Evolutionary conservation across 2,888 invertebrate species (phyloP).

Genomic region (Cactoblastis cactorum): DNA sequence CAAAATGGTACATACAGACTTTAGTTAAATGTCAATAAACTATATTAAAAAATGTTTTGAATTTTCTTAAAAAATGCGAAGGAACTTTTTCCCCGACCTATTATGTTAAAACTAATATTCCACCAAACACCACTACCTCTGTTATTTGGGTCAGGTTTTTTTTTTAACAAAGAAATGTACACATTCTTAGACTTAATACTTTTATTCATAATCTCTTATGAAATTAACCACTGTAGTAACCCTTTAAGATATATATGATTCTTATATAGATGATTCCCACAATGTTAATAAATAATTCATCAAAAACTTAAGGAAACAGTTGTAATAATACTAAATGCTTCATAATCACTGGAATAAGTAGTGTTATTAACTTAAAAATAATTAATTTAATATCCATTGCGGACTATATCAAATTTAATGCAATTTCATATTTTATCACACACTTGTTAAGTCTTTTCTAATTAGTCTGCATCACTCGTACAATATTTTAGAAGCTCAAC

Average conservation of each 20-base stretch:
- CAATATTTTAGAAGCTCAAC: slow-evolving; percentile 10
- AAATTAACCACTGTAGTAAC: neutral
- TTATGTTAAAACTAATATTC: no score
- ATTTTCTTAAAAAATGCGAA: no score
- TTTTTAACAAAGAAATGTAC: slow-evolving; percentile 3
- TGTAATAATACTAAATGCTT: slow-evolving; percentile 7
- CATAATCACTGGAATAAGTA: slow-evolving; percentile 5
- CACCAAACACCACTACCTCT: no score
- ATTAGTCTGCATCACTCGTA: neutral
- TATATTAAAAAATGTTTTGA: no score
- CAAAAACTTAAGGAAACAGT: neutral
- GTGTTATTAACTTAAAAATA: neutral
- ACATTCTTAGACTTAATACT: neutral
- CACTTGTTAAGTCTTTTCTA: neutral
- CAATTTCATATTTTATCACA: neutral
- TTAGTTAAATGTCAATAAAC: no score
- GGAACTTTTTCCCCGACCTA: no score
- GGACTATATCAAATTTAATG: neutral
- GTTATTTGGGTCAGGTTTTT: no score
- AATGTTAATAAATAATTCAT: neutral
- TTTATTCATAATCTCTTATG: neutral
- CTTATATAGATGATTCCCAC: no score
- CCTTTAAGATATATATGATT: neutral
- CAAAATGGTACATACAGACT: no score
- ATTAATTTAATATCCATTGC: neutral